Percentiles rank a stretch among this genome's conserved stretches.
Conservation (phyloP, 2,888 invertebrate genomes). For the Phengaris alcon region DNA sequence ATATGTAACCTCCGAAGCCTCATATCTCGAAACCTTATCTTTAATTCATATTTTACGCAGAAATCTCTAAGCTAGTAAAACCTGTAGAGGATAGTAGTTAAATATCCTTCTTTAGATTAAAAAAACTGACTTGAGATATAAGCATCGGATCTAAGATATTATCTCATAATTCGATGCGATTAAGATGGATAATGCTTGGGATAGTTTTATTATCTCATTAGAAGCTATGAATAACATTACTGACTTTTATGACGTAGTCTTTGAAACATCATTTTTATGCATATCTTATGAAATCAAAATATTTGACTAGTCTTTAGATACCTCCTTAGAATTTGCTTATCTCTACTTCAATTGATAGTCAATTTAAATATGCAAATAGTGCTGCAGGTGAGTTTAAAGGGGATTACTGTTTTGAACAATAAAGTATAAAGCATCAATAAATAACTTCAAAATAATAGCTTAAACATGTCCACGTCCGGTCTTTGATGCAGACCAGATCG, state of each 20-base stretch:
- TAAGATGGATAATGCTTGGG: not conserved
- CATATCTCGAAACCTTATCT: slow-evolving; percentile 16
- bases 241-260: not conserved
- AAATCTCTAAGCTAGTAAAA: slow-evolving; percentile 23
- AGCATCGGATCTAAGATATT: not conserved
- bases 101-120: not conserved
- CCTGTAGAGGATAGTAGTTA: not conserved
- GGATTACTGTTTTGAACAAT: not conserved
- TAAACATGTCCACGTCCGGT: slow-evolving; percentile 51
- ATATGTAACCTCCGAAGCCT: not conserved
- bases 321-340: no score
- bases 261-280: no score
- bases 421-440: slow-evolving; percentile 30
- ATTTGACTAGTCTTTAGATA: no score
- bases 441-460: slow-evolving; percentile 43
- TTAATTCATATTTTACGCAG: slow-evolving; percentile 19
- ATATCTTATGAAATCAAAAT: no score
- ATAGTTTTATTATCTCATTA: not conserved
- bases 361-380: no score
- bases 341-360: no score
- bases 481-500: slow-evolving; percentile 47
- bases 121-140: not conserved
- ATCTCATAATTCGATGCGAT: slow-evolving; percentile 1
- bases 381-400: no score
- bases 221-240: not conserved